Percentiles rank a stretch among this genome's conserved stretches.
These are phyloP conservation scores for Dysdera silvatica DNA, from an alignment of 1,140 invertebrate species.

Conservation along the genomic window DNA sequence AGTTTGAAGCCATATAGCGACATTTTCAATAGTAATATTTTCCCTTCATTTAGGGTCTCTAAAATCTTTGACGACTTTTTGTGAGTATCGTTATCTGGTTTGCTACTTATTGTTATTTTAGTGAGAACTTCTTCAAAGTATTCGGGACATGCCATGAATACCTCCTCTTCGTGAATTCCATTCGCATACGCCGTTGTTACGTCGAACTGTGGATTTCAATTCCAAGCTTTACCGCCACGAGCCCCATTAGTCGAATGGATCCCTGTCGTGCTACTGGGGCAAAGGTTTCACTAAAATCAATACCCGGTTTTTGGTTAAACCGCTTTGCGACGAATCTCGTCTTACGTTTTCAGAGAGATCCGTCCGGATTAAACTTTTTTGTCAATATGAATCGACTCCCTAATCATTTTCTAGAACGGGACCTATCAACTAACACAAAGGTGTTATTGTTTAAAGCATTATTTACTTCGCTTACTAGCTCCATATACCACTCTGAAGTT, in stretches of 20 bases:
- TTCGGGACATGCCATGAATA: neutral
- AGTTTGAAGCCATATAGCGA: neutral
- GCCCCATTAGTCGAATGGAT: neutral
- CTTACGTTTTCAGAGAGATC: neutral
- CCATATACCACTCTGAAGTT: too few species aligned
- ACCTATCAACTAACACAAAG: too few species aligned
- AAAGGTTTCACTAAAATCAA: neutral
- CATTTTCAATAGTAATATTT: neutral
- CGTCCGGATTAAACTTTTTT: neutral
- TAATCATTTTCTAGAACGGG: too few species aligned
- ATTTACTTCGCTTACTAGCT: too few species aligned
- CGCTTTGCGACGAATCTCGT: neutral
- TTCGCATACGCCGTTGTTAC: neutral
- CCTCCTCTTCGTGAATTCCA: neutral
- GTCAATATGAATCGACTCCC: neutral
- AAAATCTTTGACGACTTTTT: neutral
- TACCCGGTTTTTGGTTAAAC: neutral
- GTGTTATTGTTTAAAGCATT: too few species aligned
- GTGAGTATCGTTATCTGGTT: neutral
- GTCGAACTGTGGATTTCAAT: neutral
- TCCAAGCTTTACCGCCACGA: neutral
- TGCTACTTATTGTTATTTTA: neutral
- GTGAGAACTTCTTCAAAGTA: neutral
- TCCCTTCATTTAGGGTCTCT: neutral
- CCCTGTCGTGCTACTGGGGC: neutral